These are phyloP conservation scores for Numenius arquata DNA, from an alignment of 2,113 vertebrate genomes.

Conservation along the genomic window DNA sequence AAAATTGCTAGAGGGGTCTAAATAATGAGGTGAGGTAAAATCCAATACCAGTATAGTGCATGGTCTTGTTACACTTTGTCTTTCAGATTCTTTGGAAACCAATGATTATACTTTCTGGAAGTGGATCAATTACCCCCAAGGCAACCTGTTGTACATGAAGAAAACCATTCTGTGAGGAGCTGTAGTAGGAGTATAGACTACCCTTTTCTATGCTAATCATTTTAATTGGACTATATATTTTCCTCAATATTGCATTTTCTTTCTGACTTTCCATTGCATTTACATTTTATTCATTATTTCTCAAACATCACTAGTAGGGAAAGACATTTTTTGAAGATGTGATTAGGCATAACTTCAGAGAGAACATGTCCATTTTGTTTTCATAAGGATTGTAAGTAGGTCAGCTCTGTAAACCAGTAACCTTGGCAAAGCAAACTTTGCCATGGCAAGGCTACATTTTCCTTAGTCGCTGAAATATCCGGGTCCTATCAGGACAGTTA, in stretches of 20 bases:
- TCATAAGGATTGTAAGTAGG: slow-evolving; percentile 52
- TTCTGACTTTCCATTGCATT: neutral
- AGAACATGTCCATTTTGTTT: slow-evolving; percentile 31
- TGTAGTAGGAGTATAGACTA: slow-evolving; percentile 30
- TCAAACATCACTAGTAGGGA: slow-evolving; percentile 25
- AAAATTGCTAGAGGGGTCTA: slow-evolving; percentile 60
- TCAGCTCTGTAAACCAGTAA: slow-evolving; percentile 13
- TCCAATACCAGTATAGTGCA: slow-evolving; percentile 15
- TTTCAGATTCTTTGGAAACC: slow-evolving; percentile 57
- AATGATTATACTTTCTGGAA: slow-evolving; percentile 54
- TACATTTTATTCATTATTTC: slow-evolving; percentile 58
- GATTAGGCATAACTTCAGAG: slow-evolving; percentile 41
- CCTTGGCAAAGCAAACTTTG: neutral
- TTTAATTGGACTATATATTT: slow-evolving; percentile 59
- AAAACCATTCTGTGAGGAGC: neutral
- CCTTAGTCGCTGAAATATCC: neutral
- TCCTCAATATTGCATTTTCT: slow-evolving; percentile 28
- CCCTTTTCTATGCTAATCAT: slow-evolving; percentile 47
- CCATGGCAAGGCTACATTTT: neutral
- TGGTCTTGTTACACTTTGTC: slow-evolving; percentile 52
- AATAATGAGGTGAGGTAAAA: slow-evolving; percentile 68
- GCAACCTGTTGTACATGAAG: slow-evolving; percentile 36
- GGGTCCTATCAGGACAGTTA: neutral
- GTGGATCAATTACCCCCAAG: slow-evolving; percentile 54
- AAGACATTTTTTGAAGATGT: slow-evolving; percentile 15